Evolutionary conservation across 2,888 invertebrate species (phyloP).

Genomic region (Exephanes ischioxanthus): DNA sequence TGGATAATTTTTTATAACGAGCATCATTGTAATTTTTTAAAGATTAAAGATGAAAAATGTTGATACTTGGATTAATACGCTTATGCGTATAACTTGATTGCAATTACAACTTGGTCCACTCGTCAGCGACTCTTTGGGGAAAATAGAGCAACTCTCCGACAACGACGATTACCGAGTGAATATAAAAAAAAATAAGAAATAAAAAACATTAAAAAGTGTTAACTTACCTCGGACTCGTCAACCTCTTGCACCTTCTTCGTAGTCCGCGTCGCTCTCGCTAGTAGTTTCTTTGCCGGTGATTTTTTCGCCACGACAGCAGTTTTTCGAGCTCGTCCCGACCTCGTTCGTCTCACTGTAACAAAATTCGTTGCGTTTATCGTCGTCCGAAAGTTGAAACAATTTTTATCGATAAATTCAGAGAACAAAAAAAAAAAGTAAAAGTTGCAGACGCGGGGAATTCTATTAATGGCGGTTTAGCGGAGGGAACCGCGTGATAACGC

Average conservation of each 20-base stretch:
- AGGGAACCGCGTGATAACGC: conserved; percentile 66
- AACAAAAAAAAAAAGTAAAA: conserved; percentile 24
- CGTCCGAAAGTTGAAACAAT: not conserved
- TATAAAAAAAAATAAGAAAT: not conserved
- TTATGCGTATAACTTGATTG: too few species aligned
- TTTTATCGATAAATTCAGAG: not conserved
- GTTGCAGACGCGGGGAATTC: conserved; percentile 72
- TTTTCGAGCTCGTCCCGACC: conserved; percentile 86
- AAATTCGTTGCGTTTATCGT: conserved; percentile 21
- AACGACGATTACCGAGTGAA: not conserved
- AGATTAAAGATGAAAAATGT: too few species aligned
- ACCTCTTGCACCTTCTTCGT: conserved; percentile 76
- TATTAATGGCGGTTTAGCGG: conserved; percentile 78
- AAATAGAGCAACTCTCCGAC: too few species aligned
- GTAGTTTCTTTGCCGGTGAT: conserved; percentile 79
- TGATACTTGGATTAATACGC: too few species aligned
- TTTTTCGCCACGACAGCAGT: conserved; percentile 77
- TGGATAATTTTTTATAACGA: too few species aligned
- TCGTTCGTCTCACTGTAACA: conserved; percentile 86
- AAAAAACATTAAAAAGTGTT: conserved; percentile 14
- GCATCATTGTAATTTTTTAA: too few species aligned
- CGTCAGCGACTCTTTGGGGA: too few species aligned
- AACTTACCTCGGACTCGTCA: conserved; percentile 78
- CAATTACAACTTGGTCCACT: too few species aligned
- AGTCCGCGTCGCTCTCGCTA: conserved; percentile 77